Evolutionary conservation across 2,797 vertebrate species (phyloP).

Genomic region (Neosalanx taihuensis): DNA sequence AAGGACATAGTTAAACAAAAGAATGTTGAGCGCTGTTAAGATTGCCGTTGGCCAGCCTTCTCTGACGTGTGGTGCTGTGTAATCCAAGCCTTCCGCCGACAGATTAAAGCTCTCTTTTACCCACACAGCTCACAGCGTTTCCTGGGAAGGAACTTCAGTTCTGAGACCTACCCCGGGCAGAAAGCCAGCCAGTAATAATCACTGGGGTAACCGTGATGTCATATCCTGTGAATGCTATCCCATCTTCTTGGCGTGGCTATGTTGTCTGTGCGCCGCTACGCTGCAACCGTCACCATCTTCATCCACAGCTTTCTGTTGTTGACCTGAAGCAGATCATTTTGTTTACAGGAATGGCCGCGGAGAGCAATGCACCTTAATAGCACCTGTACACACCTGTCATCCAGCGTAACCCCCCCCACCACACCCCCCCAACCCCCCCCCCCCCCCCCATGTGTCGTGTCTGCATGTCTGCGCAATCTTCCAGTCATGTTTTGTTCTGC

Average conservation of each 20-base stretch:
- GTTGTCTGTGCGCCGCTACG: constrained; percentile 34
- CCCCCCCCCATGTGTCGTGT: neutral
- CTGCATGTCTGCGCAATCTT: constrained; percentile 51
- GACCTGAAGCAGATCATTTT: constrained; percentile 27
- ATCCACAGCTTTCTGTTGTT: constrained; percentile 31
- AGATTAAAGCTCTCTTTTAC: constrained; percentile 52
- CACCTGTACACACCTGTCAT: constrained; percentile 30
- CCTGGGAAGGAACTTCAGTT: constrained; percentile 46
- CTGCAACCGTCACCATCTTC: constrained; percentile 29
- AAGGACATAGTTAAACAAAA: no score
- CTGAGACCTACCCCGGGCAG: constrained; percentile 46
- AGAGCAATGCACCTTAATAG: constrained; percentile 24
- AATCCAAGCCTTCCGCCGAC: constrained; percentile 31
- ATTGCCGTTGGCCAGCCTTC: no score
- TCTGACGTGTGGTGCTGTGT: neutral
- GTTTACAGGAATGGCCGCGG: constrained; percentile 53
- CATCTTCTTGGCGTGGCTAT: constrained; percentile 8
- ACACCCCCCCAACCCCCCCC: no score
- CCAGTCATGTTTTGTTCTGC: constrained; percentile 34
- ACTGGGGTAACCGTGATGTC: constrained; percentile 55
- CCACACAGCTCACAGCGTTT: constrained; percentile 44
- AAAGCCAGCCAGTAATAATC: constrained; percentile 54
- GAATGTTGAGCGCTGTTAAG: no score
- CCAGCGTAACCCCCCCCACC: constrained; percentile 4
- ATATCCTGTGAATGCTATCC: constrained; percentile 27